Conservation (phyloP, 2,888 invertebrate species). For the Nymphalis urticae region DNA sequence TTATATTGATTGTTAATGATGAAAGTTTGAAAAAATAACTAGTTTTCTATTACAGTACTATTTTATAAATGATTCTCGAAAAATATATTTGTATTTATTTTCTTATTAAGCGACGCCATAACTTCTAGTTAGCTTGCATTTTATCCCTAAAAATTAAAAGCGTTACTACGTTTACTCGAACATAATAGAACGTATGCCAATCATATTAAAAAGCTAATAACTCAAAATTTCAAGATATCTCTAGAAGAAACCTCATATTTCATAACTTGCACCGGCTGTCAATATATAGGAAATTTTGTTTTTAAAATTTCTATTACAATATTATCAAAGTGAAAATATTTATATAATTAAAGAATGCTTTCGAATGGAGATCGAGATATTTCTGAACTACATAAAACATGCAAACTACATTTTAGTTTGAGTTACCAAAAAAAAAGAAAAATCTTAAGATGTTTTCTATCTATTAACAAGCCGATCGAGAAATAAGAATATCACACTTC, state of each 20-base stretch:
- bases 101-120: neutral
- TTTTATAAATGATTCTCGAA: neutral
- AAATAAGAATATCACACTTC: neutral
- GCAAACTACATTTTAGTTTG: too few relatives aligned
- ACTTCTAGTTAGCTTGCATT: neutral
- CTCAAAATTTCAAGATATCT: constrained; percentile 9
- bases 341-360: too few relatives aligned
- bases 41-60: too few relatives aligned
- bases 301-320: neutral
- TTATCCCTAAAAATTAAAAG: neutral
- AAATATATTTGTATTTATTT: neutral
- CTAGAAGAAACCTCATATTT: constrained; percentile 16
- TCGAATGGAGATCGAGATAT: too few relatives aligned
- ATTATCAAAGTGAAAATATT: neutral
- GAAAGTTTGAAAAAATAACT: too few relatives aligned
- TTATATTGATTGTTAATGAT: too few relatives aligned
- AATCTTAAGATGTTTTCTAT: too few relatives aligned
- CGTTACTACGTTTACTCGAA: constrained; percentile 6
- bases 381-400: too few relatives aligned
- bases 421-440: too few relatives aligned
- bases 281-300: too few relatives aligned
- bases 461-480: neutral
- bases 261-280: neutral
- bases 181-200: neutral
- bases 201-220: constrained; percentile 2